Evolutionary conservation across 2,113 vertebrate genomes (phyloP), one percentile per base, ranked within the genome.

Genomic region (Misgurnus anguillicaudatus): DNA sequence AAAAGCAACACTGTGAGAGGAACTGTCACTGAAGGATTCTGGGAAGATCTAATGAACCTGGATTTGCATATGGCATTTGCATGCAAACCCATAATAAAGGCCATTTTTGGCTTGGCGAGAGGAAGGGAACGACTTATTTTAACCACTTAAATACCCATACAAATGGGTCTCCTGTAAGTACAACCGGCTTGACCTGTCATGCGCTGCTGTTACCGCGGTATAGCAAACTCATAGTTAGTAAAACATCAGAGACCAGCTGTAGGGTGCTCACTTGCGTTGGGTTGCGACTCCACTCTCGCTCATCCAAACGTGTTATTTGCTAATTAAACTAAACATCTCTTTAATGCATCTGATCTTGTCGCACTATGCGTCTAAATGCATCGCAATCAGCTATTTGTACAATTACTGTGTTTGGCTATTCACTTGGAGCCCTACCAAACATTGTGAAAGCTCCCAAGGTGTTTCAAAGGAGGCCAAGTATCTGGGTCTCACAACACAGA

Each of bases 41-140:
- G 41, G 19, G 83, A 85, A 76, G 38, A 73, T 80, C 79, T 86
- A 87, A 89, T 86, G 80, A 87, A 86, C 75, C 75, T 81, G 80
- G 75, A 90, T 92, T 88, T 88, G 58, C 79, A 87, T 86, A 67
- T 77, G 69, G 9, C 19, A 21, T 73, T 51, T 66, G 60, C 36
- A 60, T 57, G 69, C 11, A 6, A 17, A 41, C 9, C 69, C 0
- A 17, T 66, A 66, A 60, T 64, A 58, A 67, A 57, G 17, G 31
- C 6, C 51, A n/a, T 70, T 81, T 64, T 45, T 9, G 71, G 14
- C n/a, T 47, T 16, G 31, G 19, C 45, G 4, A 64, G 9, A n/a
- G 57, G 16, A 14, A 51, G 21, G 38, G 17, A 69, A 70, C 1
- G 60, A 55, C 55, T 61, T 41, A 67, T 61, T 42, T 78, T n/a